phyloP scores from a whole-genome alignment of 2,888 invertebrate species.

The Gordius sp. region DNA sequence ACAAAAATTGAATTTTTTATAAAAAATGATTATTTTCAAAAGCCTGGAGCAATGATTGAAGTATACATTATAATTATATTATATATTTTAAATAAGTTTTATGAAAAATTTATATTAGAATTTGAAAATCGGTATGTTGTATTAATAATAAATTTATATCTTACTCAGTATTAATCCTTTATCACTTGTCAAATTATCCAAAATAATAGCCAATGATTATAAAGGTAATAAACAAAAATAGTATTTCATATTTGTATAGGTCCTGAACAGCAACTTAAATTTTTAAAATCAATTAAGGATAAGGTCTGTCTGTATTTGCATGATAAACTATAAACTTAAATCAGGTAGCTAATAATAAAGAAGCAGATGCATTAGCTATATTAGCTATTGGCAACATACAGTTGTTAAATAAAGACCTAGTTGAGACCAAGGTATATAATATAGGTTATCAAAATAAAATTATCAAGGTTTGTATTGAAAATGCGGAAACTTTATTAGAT shows the following conservation, averaged over 20 bases:
- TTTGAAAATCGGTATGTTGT: slow-evolving; percentile 60
- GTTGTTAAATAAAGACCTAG: not conserved
- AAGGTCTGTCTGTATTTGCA: not conserved
- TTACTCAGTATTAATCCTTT: slow-evolving; percentile 66
- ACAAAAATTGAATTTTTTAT: slow-evolving; percentile 21
- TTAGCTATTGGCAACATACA: not conserved
- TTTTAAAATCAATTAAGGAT: slow-evolving; percentile 7
- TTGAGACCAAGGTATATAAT: not conserved
- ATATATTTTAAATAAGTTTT: slow-evolving; percentile 34
- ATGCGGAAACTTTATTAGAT: slow-evolving; percentile 54
- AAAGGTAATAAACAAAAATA: not conserved
- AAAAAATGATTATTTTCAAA: slow-evolving; percentile 20
- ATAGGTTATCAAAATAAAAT: too few species aligned
- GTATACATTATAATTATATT: slow-evolving; percentile 6
- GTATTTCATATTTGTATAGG: slow-evolving; percentile 5
- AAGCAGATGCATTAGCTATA: not conserved
- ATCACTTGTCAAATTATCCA: slow-evolving; percentile 54
- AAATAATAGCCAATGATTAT: slow-evolving; percentile 26
- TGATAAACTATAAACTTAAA: not conserved
- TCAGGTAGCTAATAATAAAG: slow-evolving; percentile 9
- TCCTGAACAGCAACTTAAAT: not conserved
- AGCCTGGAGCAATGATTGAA: not conserved
- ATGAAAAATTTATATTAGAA: slow-evolving; percentile 62
- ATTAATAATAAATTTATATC: slow-evolving; percentile 9
- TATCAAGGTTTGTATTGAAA: too few species aligned